Evolutionary conservation across 2,888 invertebrate genomes (phyloP).

Genomic region (Xanthia icteritia): DNA sequence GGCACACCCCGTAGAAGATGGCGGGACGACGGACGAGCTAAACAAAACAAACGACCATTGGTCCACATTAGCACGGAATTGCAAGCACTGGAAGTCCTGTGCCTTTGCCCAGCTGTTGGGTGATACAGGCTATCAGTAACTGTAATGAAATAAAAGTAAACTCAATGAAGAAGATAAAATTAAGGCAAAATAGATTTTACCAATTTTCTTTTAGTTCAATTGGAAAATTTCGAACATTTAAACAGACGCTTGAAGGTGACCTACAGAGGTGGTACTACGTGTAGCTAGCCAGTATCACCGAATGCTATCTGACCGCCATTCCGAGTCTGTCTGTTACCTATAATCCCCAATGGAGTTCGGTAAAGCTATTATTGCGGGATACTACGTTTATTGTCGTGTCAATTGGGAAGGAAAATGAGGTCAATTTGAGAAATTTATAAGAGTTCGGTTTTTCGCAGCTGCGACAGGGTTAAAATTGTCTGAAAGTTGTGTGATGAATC

Average conservation of each 20-base stretch:
- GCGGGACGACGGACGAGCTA: too few relatives aligned
- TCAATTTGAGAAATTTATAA: not conserved
- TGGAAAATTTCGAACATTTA: not conserved
- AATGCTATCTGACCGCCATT: constrained; percentile 22
- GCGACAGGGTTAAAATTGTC: not conserved
- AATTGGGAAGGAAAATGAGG: constrained; percentile 25
- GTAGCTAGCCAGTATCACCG: not conserved
- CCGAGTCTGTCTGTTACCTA: constrained; percentile 21
- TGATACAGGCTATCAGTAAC: too few relatives aligned
- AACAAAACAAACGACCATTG: too few relatives aligned
- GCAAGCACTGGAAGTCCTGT: too few relatives aligned
- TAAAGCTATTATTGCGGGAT: constrained; percentile 22
- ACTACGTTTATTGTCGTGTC: constrained; percentile 19
- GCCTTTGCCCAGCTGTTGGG: too few relatives aligned
- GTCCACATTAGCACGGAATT: too few relatives aligned
- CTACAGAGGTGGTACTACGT: constrained; percentile 10
- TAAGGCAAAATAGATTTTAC: not conserved
- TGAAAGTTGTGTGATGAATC: not conserved
- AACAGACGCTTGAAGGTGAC: not conserved
- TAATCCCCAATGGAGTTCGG: constrained; percentile 39
- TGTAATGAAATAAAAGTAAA: not conserved
- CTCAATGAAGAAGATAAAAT: not conserved
- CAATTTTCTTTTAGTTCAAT: constrained; percentile 5
- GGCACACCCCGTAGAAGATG: too few relatives aligned
- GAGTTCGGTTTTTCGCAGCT: not conserved